Percentiles rank a stretch among this genome's conserved stretches.
These are phyloP conservation scores for Leptatherina wallacei DNA, from an alignment of 2,797 vertebrate species.

Conservation along the genomic window DNA sequence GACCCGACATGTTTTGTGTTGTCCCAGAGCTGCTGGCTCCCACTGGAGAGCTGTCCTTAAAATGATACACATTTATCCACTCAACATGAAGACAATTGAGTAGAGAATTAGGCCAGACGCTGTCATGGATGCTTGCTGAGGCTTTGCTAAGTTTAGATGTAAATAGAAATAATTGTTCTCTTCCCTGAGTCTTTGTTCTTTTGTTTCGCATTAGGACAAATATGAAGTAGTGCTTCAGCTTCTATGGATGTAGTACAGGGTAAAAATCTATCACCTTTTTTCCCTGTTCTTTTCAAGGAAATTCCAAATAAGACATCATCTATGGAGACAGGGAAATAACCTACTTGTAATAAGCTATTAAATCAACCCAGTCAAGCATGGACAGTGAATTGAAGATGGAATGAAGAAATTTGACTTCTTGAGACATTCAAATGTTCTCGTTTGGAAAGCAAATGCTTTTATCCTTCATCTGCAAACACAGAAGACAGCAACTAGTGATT, in stretches of 20 bases:
- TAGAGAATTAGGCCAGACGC: constrained; percentile 64
- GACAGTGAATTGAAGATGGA: constrained; percentile 51
- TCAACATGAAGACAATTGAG: constrained; percentile 75
- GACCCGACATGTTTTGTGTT: constrained; percentile 69
- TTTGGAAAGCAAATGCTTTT: constrained; percentile 48
- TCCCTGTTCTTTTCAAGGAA: not conserved
- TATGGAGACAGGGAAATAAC: constrained; percentile 11
- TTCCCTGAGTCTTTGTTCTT: constrained; percentile 20
- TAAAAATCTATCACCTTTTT: constrained; percentile 17
- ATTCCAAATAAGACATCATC: constrained; percentile 18
- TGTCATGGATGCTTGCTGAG: constrained; percentile 21
- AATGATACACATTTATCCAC: constrained; percentile 75
- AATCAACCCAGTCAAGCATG: constrained; percentile 76
- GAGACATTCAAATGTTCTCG: constrained; percentile 47
- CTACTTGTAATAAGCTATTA: constrained; percentile 67
- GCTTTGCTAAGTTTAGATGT: constrained; percentile 16
- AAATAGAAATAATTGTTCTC: constrained; percentile 30
- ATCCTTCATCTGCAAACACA: constrained; percentile 32
- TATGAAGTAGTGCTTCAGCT: constrained; percentile 23
- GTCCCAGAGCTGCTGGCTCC: constrained; percentile 59
- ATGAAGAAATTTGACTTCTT: constrained; percentile 64
- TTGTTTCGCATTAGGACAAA: constrained; percentile 5
- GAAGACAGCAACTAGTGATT: constrained; percentile 53
- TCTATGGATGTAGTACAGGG: constrained; percentile 20
- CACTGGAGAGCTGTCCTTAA: constrained; percentile 60